Evolutionary conservation across 53 echinoderm and acorn worm genomes (phyloP).

Genomic region (Temnopleurus reevesii): DNA sequence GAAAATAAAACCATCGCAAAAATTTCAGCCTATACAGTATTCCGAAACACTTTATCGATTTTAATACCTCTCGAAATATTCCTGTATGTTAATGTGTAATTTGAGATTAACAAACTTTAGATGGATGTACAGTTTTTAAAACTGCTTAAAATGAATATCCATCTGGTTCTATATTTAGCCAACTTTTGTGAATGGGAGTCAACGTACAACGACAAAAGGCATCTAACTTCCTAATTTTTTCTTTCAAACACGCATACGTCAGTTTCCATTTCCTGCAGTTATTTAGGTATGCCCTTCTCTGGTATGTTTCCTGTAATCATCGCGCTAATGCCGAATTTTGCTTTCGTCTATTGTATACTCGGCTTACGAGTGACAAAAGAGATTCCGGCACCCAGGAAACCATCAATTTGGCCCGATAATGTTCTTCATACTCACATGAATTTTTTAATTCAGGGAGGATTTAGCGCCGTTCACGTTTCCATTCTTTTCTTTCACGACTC

Average conservation of each 20-base stretch:
- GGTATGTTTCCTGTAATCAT: constrained; percentile 33
- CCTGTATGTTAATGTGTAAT: too few relatives aligned
- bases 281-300: background rate
- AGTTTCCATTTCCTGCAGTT: constrained; percentile 4
- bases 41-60: too few relatives aligned
- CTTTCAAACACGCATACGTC: background rate
- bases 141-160: background rate
- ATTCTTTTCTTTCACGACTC: constrained; percentile 14
- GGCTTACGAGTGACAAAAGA: constrained; percentile 16
- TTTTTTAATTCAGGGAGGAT: constrained; percentile 17
- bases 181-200: background rate
- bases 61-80: too few relatives aligned
- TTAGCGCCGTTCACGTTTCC: constrained; percentile 24
- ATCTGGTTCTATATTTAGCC: background rate
- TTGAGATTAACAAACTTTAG: background rate
- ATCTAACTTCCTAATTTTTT: background rate
- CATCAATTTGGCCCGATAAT: constrained; percentile 31
- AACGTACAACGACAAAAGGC: background rate
- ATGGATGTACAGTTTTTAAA: background rate
- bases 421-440: constrained; percentile 39
- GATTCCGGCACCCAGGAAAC: background rate
- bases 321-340: background rate
- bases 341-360: background rate
- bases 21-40: too few relatives aligned
- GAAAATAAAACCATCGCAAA: too few relatives aligned